Evolutionary conservation across 2,113 vertebrate species (phyloP), one percentile per base, ranked within the genome.

Genomic region (Neogobius melanostomus): DNA sequence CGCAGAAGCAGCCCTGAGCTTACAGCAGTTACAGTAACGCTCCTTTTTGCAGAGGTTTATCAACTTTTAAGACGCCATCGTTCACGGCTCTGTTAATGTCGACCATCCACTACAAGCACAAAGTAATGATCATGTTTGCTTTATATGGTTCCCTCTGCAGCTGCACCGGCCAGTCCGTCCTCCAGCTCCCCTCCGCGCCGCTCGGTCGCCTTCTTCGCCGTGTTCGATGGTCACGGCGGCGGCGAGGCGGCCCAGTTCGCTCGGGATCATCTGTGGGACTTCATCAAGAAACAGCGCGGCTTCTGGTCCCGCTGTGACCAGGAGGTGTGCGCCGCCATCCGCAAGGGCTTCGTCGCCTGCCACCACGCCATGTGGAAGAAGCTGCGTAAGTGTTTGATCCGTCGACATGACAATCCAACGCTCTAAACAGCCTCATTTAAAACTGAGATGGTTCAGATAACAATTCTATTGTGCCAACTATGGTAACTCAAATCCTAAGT

Each of bases 311-410:
- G 88, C 6, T 94, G 96, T 74, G 94, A 97, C 76, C 92, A 91
- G 61, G 95, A 96, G 82, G 96, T 98, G 44, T 97, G 96, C 85
- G 87, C 93, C 3, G 96, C 97, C 43, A 94, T 99, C 75, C 94
- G 96, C 52, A 98, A 98, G 72, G 96, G 96, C 5, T 99, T 99
- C 82, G 87, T 99, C 6, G 96, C 95, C 51, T 98, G 96, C 79
- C 97, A 99, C 77, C 95, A 96, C 5, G 97, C 96, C 46, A 99
- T 98, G 97, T 99, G 97, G 97, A 98, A 98, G 65, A 96, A 98
- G 80, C 94, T 97, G 69, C 96, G 97, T 99, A 85, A 96, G 97
- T 96, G 49, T 15, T 21, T n/a, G 28, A 36, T 0, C 28, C 28
- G 28, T 36, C 28, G 21, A 1, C 21, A 21, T 21, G 2, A 21